Evolutionary conservation across 2,888 invertebrate species (phyloP).

Genomic region (Electrophaes corylata): DNA sequence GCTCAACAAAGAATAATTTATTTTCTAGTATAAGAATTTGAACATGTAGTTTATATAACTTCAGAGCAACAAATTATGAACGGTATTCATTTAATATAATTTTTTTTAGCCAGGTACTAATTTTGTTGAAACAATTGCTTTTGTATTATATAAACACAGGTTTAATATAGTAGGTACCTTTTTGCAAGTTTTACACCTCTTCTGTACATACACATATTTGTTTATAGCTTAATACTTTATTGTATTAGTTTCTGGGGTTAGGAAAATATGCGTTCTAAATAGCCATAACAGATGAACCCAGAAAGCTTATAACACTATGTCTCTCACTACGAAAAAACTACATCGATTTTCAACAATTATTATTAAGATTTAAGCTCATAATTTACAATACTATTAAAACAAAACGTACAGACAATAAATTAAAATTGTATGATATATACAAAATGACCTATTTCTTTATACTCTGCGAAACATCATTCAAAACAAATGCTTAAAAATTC

Average conservation of each 20-base stretch:
- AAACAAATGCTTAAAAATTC: constrained; percentile 6
- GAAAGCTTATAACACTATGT: background rate
- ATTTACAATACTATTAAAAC: constrained; percentile 1
- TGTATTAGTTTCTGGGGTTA: background rate
- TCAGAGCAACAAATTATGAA: too few relatives aligned
- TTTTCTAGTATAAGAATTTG: too few relatives aligned
- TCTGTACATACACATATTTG: background rate
- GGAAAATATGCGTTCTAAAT: background rate
- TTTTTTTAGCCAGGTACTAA: background rate
- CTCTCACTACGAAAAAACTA: background rate
- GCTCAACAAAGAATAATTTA: too few relatives aligned
- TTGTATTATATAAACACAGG: background rate
- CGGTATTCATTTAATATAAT: too few relatives aligned
- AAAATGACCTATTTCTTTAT: background rate
- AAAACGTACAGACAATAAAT: constrained; percentile 3
- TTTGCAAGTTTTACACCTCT: background rate
- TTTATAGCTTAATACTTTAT: background rate
- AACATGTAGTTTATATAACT: too few relatives aligned
- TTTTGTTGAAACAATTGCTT: background rate
- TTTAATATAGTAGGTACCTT: background rate
- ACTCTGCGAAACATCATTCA: background rate
- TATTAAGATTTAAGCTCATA: constrained; percentile 13
- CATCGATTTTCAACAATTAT: constrained; percentile 3
- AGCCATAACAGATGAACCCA: background rate
- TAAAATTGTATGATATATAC: background rate